Conservation (phyloP, 2,797 vertebrate genomes). For the Ptychobarbus kaznakovi region DNA sequence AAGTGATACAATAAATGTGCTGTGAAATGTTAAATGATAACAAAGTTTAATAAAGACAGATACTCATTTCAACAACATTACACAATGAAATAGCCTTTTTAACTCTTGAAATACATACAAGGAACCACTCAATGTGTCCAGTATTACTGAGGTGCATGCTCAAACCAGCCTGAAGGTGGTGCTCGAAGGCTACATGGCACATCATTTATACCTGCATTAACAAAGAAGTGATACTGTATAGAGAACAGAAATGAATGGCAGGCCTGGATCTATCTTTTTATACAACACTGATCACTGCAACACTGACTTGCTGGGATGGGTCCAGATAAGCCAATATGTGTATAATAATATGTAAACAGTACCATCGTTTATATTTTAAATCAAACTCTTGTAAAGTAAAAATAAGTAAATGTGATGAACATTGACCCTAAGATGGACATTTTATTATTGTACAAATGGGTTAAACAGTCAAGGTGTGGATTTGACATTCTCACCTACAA, state of each 20-base stretch:
- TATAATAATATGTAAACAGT: neutral
- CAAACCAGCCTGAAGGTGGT: neutral
- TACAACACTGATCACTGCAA: neutral
- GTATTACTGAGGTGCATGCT: neutral
- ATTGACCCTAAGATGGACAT: neutral
- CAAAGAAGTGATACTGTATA: neutral
- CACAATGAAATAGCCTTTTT: neutral
- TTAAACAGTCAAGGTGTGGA: neutral
- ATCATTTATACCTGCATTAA: neutral
- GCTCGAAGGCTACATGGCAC: neutral
- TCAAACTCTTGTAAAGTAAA: neutral
- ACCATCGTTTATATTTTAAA: neutral
- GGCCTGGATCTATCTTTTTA: neutral
- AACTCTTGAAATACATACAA: neutral
- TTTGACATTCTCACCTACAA: neutral
- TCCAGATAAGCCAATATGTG: neutral
- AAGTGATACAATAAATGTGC: neutral
- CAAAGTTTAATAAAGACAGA: neutral
- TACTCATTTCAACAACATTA: neutral
- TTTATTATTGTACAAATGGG: neutral
- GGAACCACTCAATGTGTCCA: neutral
- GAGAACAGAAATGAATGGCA: neutral
- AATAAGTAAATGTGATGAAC: neutral
- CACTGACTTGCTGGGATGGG: neutral
- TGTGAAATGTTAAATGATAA: neutral